These are phyloP conservation scores for Eilema depressum DNA, from an alignment of 2,888 invertebrate genomes.

Conservation along the genomic window DNA sequence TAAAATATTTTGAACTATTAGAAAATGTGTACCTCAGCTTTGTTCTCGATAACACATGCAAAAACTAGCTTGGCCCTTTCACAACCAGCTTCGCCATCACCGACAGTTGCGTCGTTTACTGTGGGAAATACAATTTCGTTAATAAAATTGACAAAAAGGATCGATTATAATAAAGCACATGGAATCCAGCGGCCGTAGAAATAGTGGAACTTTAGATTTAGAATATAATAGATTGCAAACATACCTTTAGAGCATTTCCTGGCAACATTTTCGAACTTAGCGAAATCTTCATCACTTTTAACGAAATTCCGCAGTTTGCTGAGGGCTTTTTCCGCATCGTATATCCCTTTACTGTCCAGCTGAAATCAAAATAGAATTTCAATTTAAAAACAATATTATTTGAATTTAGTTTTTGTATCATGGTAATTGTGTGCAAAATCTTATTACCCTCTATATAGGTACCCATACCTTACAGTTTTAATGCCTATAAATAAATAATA, in stretches of 20 bases:
- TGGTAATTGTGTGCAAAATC: too few species aligned
- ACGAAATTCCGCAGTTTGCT: slow-evolving; percentile 31
- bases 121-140: neutral
- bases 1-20: neutral
- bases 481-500: neutral
- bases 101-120: slow-evolving; percentile 54
- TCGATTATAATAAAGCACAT: neutral
- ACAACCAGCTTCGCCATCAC: slow-evolving; percentile 62
- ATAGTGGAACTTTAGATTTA: neutral
- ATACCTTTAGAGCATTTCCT: slow-evolving; percentile 45
- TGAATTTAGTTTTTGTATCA: neutral
- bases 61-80: slow-evolving; percentile 59
- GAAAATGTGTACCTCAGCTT: slow-evolving; percentile 35
- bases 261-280: slow-evolving; percentile 34
- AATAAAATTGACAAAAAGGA: neutral
- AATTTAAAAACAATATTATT: neutral
- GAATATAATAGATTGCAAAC: neutral
- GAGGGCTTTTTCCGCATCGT: slow-evolving; percentile 30
- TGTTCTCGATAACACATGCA: slow-evolving; percentile 32
- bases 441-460: too few species aligned
- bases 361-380: slow-evolving; percentile 24
- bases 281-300: slow-evolving; percentile 38
- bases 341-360: slow-evolving; percentile 45
- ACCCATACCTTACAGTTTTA: too few species aligned
- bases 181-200: neutral